Percentiles rank a stretch among this genome's conserved stretches.
Conservation (phyloP, 2,113 vertebrate genomes). For the Myotis davidii region DNA sequence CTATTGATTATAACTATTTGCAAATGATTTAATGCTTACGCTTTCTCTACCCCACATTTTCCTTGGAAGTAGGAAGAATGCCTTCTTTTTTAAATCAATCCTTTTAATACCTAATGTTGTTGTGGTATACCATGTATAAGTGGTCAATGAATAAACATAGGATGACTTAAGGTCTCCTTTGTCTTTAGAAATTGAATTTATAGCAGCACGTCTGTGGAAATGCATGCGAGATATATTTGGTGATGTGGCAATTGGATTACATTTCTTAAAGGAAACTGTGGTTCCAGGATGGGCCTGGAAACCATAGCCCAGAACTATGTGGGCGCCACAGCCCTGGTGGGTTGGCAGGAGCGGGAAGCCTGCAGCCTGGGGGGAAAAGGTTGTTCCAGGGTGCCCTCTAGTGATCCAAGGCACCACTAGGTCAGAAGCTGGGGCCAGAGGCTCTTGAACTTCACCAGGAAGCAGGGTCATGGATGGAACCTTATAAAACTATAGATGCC, state of each 20-base stretch:
- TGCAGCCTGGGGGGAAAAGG: neutral
- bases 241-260: constrained; percentile 59
- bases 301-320: neutral
- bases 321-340: neutral
- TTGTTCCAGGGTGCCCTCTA: constrained; percentile 78
- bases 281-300: constrained; percentile 27
- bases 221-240: neutral
- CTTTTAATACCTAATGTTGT: neutral
- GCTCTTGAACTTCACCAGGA: constrained; percentile 11
- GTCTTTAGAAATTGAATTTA: constrained; percentile 20
- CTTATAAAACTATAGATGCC: neutral
- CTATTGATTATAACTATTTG: neutral
- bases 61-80: neutral
- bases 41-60: neutral
- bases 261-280: constrained; percentile 64
- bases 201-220: neutral
- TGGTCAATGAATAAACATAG: neutral
- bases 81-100: neutral
- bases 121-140: neutral
- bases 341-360: constrained; percentile 11
- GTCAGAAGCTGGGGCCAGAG: constrained; percentile 31
- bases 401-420: constrained; percentile 38
- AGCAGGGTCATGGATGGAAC: neutral
- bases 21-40: neutral
- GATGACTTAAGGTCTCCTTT: constrained; percentile 13